Evolutionary conservation across 23 tunicate genomes (phyloP), one percentile per base, ranked within the genome.

Genomic region (Styela clava): DNA sequence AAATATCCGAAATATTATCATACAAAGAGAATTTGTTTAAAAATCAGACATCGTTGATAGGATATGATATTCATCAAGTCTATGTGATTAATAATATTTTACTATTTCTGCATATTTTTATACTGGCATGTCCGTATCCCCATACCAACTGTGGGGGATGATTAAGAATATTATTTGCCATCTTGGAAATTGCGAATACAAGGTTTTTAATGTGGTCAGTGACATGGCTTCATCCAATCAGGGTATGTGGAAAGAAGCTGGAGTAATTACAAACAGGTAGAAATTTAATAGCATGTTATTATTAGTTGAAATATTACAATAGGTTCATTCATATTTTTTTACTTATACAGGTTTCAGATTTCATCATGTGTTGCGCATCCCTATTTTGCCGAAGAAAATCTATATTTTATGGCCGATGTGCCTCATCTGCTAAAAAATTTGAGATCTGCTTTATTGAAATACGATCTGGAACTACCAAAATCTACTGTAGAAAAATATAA

Each of bases 401-500:
- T 65, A 26, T 7, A 65, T 16, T 65, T 65, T 16, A 26, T 65
- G 31, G 71, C 71, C 16, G 71, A 65, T 16, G 71, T 65, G 31
- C 71, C 71, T 25, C 71, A 65, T 65, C 71, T 65, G 9, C 16
- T 65, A 65, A 65, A 65, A 65, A 65, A 65, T 16, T 16, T 65
- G 71, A 65, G 71, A 16, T 65, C 71, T 26, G 71, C 71, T 28
- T 7, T 65, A 7, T 16, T 65, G 16, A 26, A 65, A 28, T 28
- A 65, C 16, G 31, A 65, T 28, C 7, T 65, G 16, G 31, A 26
- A 16, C 7, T 65, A 16, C 16, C 31, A 65, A 26, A 5, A 16
- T 65, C 31, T 7, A 28, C 71, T 5, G 71, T 65, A 65, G 71
- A 65, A 16, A 65, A 16, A 28, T 65, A 65, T 65, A 26, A 61